These are phyloP conservation scores for Rhinolophus ferrumequinum DNA, from an alignment of 2,113 vertebrate species.

Conservation along the genomic window DNA sequence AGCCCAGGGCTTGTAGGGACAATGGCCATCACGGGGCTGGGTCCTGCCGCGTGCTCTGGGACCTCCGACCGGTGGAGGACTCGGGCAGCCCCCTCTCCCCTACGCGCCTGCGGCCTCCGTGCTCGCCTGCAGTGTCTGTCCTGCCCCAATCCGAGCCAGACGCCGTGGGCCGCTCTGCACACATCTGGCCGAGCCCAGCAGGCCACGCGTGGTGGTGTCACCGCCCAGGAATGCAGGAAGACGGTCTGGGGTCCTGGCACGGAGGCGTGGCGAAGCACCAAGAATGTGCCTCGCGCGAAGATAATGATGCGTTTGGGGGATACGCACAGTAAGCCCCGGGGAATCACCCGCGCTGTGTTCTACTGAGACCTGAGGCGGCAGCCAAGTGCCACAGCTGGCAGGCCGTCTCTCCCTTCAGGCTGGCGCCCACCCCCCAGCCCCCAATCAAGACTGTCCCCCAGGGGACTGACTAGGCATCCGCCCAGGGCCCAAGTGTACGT, in stretches of 20 bases:
- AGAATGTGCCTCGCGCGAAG: not conserved
- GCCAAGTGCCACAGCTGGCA: not conserved
- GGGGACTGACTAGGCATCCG: not conserved
- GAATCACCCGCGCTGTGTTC: not conserved
- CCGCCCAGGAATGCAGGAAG: conserved; percentile 38
- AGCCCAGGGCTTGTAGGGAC: not conserved
- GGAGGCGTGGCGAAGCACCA: not conserved
- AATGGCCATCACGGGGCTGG: not conserved
- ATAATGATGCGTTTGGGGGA: conserved; percentile 5
- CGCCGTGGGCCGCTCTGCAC: not conserved
- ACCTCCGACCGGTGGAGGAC: not conserved
- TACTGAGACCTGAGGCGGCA: not conserved
- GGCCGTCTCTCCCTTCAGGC: not conserved
- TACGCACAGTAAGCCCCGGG: fast-evolving
- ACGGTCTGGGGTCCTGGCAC: conserved; percentile 45
- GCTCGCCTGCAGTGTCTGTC: not conserved
- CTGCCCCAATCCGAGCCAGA: fast-evolving
- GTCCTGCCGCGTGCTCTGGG: not conserved
- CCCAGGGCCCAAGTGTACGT: not conserved
- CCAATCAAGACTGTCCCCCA: too few species aligned
- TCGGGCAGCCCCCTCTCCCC: not conserved
- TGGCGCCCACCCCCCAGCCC: not conserved
- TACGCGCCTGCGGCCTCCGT: too few species aligned
- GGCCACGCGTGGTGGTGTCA: not conserved
- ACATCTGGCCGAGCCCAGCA: not conserved